Conservation (phyloP, 2,113 vertebrate genomes). For the Pedionomus torquatus region DNA sequence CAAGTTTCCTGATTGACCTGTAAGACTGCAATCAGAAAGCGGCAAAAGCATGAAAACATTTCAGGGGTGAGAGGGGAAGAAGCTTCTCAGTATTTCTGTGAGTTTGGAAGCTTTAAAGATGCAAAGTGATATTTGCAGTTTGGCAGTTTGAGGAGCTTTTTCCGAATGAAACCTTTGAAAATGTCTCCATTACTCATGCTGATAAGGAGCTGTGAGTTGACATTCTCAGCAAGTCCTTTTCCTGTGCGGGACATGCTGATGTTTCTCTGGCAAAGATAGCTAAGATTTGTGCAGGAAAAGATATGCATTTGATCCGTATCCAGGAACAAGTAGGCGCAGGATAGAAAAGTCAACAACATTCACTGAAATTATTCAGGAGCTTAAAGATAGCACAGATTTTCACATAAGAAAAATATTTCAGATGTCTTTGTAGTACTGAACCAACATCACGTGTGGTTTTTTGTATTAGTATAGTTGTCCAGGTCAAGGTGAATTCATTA, state of each 20-base stretch:
- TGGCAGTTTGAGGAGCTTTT: not conserved
- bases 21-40: not conserved
- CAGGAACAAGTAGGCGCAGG: conserved; percentile 18
- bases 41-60: not conserved
- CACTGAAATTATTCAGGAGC: not conserved
- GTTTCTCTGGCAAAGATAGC: not conserved
- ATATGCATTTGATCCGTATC: not conserved
- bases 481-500: not conserved
- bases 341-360: not conserved
- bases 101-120: not conserved
- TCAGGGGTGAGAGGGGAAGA: no score
- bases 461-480: not conserved
- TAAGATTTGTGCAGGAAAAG: not conserved
- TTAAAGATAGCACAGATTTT: not conserved
- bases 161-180: not conserved
- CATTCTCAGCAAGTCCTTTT: not conserved
- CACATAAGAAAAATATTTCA: not conserved
- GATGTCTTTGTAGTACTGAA: not conserved
- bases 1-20: not conserved
- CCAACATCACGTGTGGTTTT: not conserved
- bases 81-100: not conserved
- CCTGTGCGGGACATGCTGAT: conserved; percentile 19
- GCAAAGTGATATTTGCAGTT: not conserved
- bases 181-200: not conserved
- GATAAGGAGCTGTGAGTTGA: not conserved